Evolutionary conservation across 1,140 invertebrate species (phyloP).

Genomic region (Saccostrea echinata): DNA sequence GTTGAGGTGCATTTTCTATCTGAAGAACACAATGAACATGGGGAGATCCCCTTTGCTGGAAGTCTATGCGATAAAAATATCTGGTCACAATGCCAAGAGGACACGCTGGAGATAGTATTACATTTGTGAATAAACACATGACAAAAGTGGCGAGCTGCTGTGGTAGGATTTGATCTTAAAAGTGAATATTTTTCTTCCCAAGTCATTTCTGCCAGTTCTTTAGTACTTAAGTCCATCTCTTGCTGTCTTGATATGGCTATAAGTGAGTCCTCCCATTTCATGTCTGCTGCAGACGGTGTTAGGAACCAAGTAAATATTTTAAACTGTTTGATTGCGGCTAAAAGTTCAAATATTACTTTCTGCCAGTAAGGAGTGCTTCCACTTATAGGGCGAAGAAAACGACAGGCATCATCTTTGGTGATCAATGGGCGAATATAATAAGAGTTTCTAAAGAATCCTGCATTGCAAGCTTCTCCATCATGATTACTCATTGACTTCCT

Average conservation of each 20-base stretch:
- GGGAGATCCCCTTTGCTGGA: conserved; percentile 79
- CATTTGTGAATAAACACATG: conserved; percentile 55
- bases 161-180: conserved; percentile 61
- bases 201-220: conserved; percentile 52
- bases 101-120: conserved; percentile 46
- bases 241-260: conserved; percentile 53
- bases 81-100: conserved; percentile 61
- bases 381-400: conserved; percentile 55
- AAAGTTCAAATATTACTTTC: conserved; percentile 55
- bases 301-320: conserved; percentile 57
- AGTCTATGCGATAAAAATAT: conserved; percentile 76
- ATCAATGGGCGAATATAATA: conserved; percentile 45
- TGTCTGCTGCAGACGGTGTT: conserved; percentile 62
- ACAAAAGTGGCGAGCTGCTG: conserved; percentile 59
- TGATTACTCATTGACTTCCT: conserved; percentile 45
- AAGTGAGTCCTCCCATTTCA: conserved; percentile 59
- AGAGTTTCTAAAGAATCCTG: conserved; percentile 48
- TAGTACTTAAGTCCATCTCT: conserved; percentile 42
- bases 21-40: conserved; percentile 79
- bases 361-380: conserved; percentile 59
- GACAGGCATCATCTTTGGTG: conserved; percentile 56
- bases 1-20: conserved; percentile 75
- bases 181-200: conserved; percentile 59
- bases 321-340: conserved; percentile 55
- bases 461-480: conserved; percentile 47